Percentiles rank a stretch among this genome's conserved stretches.
phyloP scores from a whole-genome alignment of 2,113 vertebrate species.

The Spea bombifrons region DNA sequence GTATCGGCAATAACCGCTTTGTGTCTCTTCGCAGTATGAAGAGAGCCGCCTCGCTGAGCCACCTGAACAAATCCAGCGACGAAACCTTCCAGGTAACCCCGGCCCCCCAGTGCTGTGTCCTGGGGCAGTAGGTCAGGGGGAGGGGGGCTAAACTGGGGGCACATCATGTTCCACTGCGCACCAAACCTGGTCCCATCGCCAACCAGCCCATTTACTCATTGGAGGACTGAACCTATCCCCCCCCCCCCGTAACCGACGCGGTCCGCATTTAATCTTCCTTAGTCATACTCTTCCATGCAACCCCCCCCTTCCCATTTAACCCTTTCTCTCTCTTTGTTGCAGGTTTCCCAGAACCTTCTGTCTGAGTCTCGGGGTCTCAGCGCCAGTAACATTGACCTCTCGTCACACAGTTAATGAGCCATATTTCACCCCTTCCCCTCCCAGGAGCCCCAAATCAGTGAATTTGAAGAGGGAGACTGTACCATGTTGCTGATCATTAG shows the following conservation, averaged over 20 bases:
- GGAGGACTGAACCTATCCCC: no score
- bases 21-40: constrained; percentile 79
- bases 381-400: constrained; percentile 61
- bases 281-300: no score
- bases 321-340: constrained; percentile 27
- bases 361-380: constrained; percentile 59
- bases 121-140: no score
- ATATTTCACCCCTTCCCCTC: neutral
- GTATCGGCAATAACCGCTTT: no score
- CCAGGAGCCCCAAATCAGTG: neutral
- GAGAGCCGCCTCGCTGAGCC: constrained; percentile 87
- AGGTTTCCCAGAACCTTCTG: constrained; percentile 58
- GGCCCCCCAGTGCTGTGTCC: neutral
- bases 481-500: no score
- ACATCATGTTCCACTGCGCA: no score
- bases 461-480: neutral
- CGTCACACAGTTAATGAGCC: constrained; percentile 57
- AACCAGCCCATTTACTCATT: no score
- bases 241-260: no score
- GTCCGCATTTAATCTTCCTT: no score
- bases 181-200: no score
- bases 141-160: no score
- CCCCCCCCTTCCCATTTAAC: no score
- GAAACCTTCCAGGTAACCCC: constrained; percentile 80
- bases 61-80: constrained; percentile 81